Conservation (phyloP, 1,140 invertebrate genomes). For the Papilio polytes region DNA sequence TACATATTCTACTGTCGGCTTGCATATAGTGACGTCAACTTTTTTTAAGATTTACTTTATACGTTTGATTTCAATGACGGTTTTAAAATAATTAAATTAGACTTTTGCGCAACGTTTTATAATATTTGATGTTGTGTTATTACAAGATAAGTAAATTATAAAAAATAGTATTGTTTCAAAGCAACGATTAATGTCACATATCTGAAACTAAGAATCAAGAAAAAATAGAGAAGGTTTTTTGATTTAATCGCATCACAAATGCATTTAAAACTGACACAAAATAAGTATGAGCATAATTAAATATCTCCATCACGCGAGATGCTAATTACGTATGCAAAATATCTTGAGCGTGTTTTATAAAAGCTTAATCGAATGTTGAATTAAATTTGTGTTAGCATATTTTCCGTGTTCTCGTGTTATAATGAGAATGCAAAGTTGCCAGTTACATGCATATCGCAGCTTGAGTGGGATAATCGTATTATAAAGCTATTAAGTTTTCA, state of each 20-base stretch:
- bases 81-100: too few species aligned
- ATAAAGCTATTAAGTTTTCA: constrained; percentile 41
- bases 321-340: constrained; percentile 45
- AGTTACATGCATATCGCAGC: constrained; percentile 52
- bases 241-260: too few species aligned
- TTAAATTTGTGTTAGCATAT: constrained; percentile 57
- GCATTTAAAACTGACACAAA: neutral
- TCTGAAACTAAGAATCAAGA: too few species aligned
- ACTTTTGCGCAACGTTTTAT: too few species aligned
- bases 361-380: constrained; percentile 51
- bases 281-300: constrained; percentile 29
- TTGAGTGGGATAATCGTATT: constrained; percentile 59
- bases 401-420: constrained; percentile 56
- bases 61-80: neutral
- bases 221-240: too few species aligned
- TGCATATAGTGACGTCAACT: neutral
- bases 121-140: too few species aligned
- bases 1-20: neutral
- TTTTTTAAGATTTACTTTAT: neutral
- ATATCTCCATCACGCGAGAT: constrained; percentile 37
- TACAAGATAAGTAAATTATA: too few species aligned
- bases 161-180: too few species aligned
- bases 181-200: too few species aligned
- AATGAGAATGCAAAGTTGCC: constrained; percentile 62
- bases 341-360: constrained; percentile 48